Percentiles rank a stretch among this genome's conserved stretches.
These are phyloP conservation scores for Steatocranus sp. DNA, from an alignment of 2,797 vertebrate genomes.

Conservation along the genomic window DNA sequence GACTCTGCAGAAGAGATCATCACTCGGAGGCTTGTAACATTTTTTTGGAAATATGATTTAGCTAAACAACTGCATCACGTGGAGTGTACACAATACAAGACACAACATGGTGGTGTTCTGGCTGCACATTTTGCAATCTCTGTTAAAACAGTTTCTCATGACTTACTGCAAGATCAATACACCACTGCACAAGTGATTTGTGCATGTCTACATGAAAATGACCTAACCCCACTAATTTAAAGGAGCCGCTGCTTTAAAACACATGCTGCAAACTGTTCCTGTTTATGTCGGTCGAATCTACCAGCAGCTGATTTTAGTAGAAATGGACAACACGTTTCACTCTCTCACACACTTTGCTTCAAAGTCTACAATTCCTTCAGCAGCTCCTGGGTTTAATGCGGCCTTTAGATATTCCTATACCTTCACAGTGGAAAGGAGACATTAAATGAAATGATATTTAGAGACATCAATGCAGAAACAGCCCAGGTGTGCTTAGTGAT, in stretches of 20 bases:
- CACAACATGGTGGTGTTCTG: background rate
- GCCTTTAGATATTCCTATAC: conserved; percentile 8
- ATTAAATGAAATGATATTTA: background rate
- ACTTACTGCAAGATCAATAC: background rate
- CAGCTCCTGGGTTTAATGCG: conserved; percentile 38
- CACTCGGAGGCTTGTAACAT: conserved; percentile 15
- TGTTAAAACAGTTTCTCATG: background rate
- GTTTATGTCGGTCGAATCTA: conserved; percentile 9
- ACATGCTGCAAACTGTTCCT: background rate
- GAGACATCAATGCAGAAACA: background rate
- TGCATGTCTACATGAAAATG: background rate
- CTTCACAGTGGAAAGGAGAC: background rate
- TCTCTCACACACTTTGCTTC: background rate
- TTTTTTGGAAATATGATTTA: background rate
- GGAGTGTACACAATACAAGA: background rate
- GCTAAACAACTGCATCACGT: background rate
- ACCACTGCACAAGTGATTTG: background rate
- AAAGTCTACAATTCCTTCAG: conserved; percentile 20
- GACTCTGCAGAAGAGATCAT: conserved; percentile 38
- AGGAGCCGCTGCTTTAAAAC: background rate
- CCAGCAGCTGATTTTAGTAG: conserved; percentile 15
- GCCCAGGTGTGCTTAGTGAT: background rate
- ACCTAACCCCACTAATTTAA: conserved; percentile 12
- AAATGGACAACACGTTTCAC: conserved; percentile 46
- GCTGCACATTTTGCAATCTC: background rate